phyloP scores from a whole-genome alignment of 2,888 invertebrate genomes.

The Ennomos erosarius region DNA sequence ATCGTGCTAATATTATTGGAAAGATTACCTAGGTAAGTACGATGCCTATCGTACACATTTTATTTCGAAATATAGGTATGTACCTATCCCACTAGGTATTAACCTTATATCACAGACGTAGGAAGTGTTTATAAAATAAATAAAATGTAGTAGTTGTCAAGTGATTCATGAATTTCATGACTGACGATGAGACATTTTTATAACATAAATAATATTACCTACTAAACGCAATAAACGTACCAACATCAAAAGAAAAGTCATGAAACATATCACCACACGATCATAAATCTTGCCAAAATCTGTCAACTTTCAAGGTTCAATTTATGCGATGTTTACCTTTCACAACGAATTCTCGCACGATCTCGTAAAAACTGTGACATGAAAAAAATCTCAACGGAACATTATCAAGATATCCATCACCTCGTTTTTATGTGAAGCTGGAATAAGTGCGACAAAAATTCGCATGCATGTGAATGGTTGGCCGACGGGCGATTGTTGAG shows the following conservation, averaged over 20 bases:
- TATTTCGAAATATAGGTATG: too few relatives aligned
- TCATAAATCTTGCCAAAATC: constrained; percentile 28
- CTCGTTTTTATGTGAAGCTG: constrained; percentile 22
- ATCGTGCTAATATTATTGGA: too few relatives aligned
- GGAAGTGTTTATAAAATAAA: too few relatives aligned
- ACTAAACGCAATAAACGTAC: constrained; percentile 1
- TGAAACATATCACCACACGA: constrained; percentile 16
- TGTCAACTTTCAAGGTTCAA: constrained; percentile 31
- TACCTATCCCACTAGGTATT: too few relatives aligned
- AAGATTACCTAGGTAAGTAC: too few relatives aligned
- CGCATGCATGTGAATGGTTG: constrained; percentile 17
- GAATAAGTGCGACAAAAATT: constrained; percentile 28
- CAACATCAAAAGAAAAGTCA: constrained; percentile 19
- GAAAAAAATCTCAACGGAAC: constrained; percentile 33
- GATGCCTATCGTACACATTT: too few relatives aligned
- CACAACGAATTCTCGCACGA: constrained; percentile 42
- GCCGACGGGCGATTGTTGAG: constrained; percentile 16
- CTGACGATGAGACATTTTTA: background rate
- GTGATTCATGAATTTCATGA: background rate
- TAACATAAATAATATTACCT: background rate
- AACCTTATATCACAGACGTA: too few relatives aligned
- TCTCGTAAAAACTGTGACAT: constrained; percentile 35
- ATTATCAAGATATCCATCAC: constrained; percentile 42
- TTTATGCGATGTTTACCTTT: constrained; percentile 39
- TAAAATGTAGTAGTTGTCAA: too few relatives aligned